Evolutionary conservation across 2,888 invertebrate species (phyloP).

Genomic region (Heliconius cydno): DNA sequence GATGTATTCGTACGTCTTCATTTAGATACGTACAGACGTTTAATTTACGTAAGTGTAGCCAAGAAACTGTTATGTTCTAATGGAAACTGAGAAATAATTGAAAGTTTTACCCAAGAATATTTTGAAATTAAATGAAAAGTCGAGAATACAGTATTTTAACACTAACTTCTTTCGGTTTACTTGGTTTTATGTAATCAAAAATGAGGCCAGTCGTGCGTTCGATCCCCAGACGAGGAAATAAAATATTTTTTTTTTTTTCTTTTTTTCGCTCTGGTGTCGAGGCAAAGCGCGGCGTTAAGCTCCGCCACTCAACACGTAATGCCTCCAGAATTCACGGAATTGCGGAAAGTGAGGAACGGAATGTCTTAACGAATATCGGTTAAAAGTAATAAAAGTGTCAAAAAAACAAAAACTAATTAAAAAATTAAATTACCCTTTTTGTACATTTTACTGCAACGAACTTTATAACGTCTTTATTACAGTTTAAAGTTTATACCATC

Average conservation of each 20-base stretch:
- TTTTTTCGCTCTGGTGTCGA: too few relatives aligned
- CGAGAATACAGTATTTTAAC: neutral
- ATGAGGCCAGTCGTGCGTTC: too few relatives aligned
- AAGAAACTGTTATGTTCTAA: neutral
- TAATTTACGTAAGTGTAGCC: neutral
- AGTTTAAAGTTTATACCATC: slow-evolving; percentile 28
- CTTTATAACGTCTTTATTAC: slow-evolving; percentile 20
- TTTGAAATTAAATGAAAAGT: neutral
- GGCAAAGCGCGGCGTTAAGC: too few relatives aligned
- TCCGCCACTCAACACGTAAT: too few relatives aligned
- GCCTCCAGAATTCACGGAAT: too few relatives aligned
- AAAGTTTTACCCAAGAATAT: neutral
- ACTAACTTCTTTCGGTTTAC: neutral
- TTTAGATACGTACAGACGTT: slow-evolving; percentile 2
- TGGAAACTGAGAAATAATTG: neutral
- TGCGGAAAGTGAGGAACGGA: too few relatives aligned
- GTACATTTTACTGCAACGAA: slow-evolving; percentile 5
- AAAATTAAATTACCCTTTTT: neutral
- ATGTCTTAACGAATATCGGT: neutral
- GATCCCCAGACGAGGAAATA: too few relatives aligned
- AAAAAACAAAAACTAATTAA: neutral
- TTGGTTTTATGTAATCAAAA: too few relatives aligned
- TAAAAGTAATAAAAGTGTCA: neutral
- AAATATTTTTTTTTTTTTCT: too few relatives aligned
- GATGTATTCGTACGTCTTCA: slow-evolving; percentile 14